Percentiles rank a stretch among this genome's conserved stretches.
Conservation (phyloP, 2,113 vertebrate genomes). For the Phrynosoma blainvillii region DNA sequence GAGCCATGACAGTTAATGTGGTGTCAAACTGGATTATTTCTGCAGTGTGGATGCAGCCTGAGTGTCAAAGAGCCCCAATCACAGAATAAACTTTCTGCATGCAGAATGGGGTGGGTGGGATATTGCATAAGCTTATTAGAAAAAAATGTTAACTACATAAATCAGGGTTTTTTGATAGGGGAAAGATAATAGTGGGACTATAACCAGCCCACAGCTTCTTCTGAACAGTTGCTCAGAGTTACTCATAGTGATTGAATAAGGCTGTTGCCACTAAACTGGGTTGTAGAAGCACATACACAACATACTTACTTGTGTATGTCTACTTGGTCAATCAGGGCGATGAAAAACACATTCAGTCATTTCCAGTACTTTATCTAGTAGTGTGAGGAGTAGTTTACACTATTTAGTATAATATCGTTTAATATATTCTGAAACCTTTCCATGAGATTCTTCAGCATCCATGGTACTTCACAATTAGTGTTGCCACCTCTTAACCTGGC, state of each 20-base stretch:
- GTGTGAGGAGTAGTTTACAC: not conserved
- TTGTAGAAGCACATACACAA: not conserved
- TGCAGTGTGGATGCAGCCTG: too few relatives aligned
- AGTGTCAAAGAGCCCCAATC: too few relatives aligned
- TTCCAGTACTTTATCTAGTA: not conserved
- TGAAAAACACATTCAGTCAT: not conserved
- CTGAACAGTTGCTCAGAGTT: not conserved
- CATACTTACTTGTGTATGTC: too few relatives aligned
- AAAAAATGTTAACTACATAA: not conserved
- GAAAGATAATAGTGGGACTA: not conserved
- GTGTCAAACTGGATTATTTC: too few relatives aligned
- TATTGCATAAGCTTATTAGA: not conserved
- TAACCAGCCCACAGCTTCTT: not conserved
- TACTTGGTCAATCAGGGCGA: too few relatives aligned
- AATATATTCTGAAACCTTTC: not conserved
- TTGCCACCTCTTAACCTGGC: constrained; percentile 15
- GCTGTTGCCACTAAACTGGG: too few relatives aligned
- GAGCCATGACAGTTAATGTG: too few relatives aligned
- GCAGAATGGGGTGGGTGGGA: not conserved
- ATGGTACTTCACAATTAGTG: not conserved
- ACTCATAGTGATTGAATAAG: not conserved
- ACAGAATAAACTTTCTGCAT: not conserved
- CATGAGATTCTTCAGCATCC: not conserved
- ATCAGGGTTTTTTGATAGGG: not conserved
- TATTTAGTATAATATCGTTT: not conserved